phyloP scores from a whole-genome alignment of 2,113 vertebrate species.

The Pedionomus torquatus region DNA sequence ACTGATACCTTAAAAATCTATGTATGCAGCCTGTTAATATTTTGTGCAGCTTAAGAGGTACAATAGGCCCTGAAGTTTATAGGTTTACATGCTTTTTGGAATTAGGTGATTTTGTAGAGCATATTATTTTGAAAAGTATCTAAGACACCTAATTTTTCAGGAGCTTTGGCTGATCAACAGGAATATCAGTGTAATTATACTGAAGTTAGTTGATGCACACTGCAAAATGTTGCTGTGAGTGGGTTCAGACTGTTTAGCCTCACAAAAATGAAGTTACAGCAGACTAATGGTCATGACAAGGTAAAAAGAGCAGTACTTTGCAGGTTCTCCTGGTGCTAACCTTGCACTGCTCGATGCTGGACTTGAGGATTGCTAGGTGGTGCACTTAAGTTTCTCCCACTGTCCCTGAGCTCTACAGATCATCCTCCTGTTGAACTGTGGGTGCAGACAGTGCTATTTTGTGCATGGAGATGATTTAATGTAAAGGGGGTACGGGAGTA shows the following conservation, averaged over 20 bases:
- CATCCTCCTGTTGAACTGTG: no score
- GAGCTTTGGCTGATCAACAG: neutral
- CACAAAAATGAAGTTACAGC: neutral
- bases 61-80: neutral
- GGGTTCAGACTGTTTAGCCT: neutral
- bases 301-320: neutral
- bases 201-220: neutral
- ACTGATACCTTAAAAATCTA: neutral
- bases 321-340: neutral
- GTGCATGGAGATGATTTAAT: rapidly evolving
- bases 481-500: neutral
- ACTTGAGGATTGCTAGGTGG: neutral
- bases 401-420: neutral
- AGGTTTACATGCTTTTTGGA: neutral
- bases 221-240: neutral
- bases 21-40: neutral
- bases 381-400: rapidly evolving
- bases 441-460: rapidly evolving
- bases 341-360: neutral
- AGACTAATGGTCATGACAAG: neutral
- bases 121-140: neutral
- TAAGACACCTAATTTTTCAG: neutral
- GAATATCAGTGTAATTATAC: neutral
- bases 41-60: neutral
- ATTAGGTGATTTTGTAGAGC: neutral